Base-by-base conservation (phyloP, 2,888 invertebrate genomes). In the Hoplodrina ambigua region DNA sequence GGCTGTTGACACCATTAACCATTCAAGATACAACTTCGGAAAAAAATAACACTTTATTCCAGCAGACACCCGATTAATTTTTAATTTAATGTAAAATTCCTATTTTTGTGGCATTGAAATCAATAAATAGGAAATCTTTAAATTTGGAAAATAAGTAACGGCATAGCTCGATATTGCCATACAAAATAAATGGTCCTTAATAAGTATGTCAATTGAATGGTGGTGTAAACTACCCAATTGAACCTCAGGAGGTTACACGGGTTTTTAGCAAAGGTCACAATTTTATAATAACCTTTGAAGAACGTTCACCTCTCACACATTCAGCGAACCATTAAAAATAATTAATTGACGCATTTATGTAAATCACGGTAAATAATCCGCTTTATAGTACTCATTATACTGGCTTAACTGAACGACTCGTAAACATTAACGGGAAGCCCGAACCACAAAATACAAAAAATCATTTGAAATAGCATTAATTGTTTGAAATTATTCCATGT, bases 391-490 rank as follows among this genome's bases (percentile, higher is more conserved):
- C 15, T 63, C 68, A 74, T 83, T 75, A 79, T 69, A 64, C 62
- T 50, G 75, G 69, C 62, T 82, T 82, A 15, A 44, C 62, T n/a
- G 62, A 56, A 52, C 52, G 57, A 66, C 61, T 68, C 77, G 72
- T 82, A 80, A 85, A 85, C 71, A 78, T 79, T 83, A 66, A 80
- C 41, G 62, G 65, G 13, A 20, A 61, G 17, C 37, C 15, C 15
- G 44, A 8, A 52, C 55, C 25, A 58, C 67, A 70, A 57, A 62
- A 60, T 59, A 62, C 33, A 72, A 75, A 78, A 68, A 72, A 11
- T 50, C 46, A 66, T 59, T 7, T 54, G n/a, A 75, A 71, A 62
- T 67, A 69, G 44, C 20, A 63, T 62, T 61, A 66, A 67, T 71
- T 52, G 55, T 69, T 53, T 56, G 37, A 61, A 75, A 71, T 72